Evolutionary conservation across 2,797 vertebrate genomes (phyloP).

Genomic region (Chrosomus eos): DNA sequence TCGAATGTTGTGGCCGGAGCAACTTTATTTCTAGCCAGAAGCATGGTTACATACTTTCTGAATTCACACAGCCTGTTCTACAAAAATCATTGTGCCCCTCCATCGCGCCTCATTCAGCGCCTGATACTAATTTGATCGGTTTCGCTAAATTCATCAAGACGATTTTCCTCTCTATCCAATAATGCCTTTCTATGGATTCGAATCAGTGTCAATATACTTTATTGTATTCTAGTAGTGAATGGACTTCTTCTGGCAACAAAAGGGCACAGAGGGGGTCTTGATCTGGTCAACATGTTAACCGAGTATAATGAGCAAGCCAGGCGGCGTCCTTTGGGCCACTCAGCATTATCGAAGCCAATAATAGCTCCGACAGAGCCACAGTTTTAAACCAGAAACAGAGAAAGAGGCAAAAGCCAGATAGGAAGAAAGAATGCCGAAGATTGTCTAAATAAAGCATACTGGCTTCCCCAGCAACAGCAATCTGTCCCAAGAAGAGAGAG

Average conservation of each 20-base stretch:
- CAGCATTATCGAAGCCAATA: slow-evolving; percentile 55
- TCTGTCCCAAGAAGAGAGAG: slow-evolving; percentile 71
- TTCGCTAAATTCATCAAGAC: slow-evolving; percentile 22
- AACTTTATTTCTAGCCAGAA: slow-evolving; percentile 45
- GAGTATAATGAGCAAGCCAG: slow-evolving; percentile 57
- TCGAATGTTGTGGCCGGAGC: slow-evolving; percentile 49
- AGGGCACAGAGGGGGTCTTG: slow-evolving; percentile 61
- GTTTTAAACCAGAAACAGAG: slow-evolving; percentile 26
- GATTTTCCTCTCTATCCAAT: slow-evolving; percentile 24
- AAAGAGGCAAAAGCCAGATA: slow-evolving; percentile 38
- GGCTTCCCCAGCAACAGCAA: slow-evolving; percentile 61
- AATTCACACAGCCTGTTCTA: slow-evolving; percentile 33
- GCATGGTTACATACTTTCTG: slow-evolving; percentile 45
- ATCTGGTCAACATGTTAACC: slow-evolving; percentile 64
- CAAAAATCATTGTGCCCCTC: slow-evolving; percentile 25
- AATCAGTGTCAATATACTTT: slow-evolving; percentile 46
- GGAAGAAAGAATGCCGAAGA: slow-evolving; percentile 10
- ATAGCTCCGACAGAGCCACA: slow-evolving; percentile 39
- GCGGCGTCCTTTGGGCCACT: slow-evolving; percentile 56
- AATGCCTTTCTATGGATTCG: slow-evolving; percentile 29
- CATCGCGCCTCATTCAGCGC: slow-evolving; percentile 4
- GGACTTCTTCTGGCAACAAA: slow-evolving; percentile 56
- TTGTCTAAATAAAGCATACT: slow-evolving; percentile 43
- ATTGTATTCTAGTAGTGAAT: slow-evolving; percentile 57
- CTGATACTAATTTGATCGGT: slow-evolving; percentile 35